Conservation (phyloP, 2,797 vertebrate species). For the Sebastes vulpes region DNA sequence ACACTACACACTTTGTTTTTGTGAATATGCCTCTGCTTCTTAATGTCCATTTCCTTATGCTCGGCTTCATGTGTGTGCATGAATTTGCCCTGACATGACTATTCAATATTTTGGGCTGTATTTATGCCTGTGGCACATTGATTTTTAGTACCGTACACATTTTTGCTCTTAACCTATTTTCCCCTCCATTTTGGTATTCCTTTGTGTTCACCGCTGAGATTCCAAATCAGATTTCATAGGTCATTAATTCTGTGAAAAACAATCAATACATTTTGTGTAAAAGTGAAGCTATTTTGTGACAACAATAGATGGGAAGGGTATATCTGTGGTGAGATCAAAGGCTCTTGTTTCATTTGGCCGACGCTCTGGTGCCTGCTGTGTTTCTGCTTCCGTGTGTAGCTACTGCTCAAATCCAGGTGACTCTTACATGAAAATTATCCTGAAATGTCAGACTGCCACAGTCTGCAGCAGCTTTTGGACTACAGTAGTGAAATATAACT, state of each 20-base stretch:
- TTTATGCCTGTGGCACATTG: slow-evolving; percentile 25
- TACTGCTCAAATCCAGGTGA: slow-evolving; percentile 37
- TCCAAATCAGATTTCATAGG: slow-evolving; percentile 56
- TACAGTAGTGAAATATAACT: not conserved
- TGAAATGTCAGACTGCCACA: slow-evolving; percentile 27
- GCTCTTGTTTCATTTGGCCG: slow-evolving; percentile 48
- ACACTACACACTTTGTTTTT: slow-evolving; percentile 15
- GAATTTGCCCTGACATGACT: slow-evolving; percentile 17
- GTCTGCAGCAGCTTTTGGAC: not conserved
- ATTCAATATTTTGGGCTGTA: slow-evolving; percentile 28
- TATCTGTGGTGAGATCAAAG: slow-evolving; percentile 28
- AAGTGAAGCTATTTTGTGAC: slow-evolving; percentile 52
- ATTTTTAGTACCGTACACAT: slow-evolving; percentile 17
- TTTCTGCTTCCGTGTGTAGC: slow-evolving; percentile 32
- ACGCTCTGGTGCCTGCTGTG: slow-evolving; percentile 41
- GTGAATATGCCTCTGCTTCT: slow-evolving; percentile 10
- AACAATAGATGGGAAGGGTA: slow-evolving; percentile 38
- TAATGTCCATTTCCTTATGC: slow-evolving; percentile 32
- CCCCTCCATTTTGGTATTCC: not conserved
- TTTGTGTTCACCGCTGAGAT: slow-evolving; percentile 19
- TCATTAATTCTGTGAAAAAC: slow-evolving; percentile 48
- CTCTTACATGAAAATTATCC: slow-evolving; percentile 27
- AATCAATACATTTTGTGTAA: slow-evolving; percentile 51
- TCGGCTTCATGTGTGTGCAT: slow-evolving; percentile 28
- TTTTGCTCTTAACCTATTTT: slow-evolving; percentile 22